Evolutionary conservation across 2,797 vertebrate genomes (phyloP).

Genomic region (Orestias chungarensis): DNA sequence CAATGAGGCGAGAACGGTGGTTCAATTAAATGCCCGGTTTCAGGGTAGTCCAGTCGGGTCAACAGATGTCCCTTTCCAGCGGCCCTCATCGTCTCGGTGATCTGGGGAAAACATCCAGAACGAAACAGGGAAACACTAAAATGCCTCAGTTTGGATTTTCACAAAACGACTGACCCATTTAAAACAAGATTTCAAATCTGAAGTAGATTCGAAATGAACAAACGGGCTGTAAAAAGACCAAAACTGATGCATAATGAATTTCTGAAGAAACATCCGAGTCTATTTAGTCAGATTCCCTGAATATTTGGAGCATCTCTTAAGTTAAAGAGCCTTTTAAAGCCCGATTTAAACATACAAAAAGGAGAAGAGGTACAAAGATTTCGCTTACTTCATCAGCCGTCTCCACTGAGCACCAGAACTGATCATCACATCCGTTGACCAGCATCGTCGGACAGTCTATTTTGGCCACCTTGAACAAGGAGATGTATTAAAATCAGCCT

Average conservation of each 20-base stretch:
- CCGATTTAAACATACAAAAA: too few relatives aligned
- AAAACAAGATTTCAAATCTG: too few relatives aligned
- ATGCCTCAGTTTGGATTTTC: too few relatives aligned
- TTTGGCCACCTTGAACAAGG: constrained; percentile 58
- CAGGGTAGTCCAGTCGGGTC: constrained; percentile 58
- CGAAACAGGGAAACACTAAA: background rate
- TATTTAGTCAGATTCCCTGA: too few relatives aligned
- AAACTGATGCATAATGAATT: too few relatives aligned
- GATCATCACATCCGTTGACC: constrained; percentile 75
- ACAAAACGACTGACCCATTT: too few relatives aligned
- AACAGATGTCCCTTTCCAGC: constrained; percentile 72
- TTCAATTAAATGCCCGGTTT: constrained; percentile 76
- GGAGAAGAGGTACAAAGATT: too few relatives aligned
- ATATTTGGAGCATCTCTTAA: too few relatives aligned
- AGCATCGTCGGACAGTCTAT: constrained; percentile 75
- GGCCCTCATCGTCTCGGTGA: constrained; percentile 52
- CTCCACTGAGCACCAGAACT: constrained; percentile 46
- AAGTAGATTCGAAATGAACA: too few relatives aligned
- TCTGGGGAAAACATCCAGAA: constrained; percentile 38
- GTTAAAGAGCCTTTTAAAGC: too few relatives aligned
- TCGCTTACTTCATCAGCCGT: constrained; percentile 72
- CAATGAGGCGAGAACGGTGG: constrained; percentile 74
- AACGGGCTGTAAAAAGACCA: too few relatives aligned
- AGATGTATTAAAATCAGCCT: background rate
- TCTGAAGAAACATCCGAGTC: too few relatives aligned